These are phyloP conservation scores for Eriocheir sinensis DNA, from an alignment of 1,140 invertebrate species.

Conservation along the genomic window DNA sequence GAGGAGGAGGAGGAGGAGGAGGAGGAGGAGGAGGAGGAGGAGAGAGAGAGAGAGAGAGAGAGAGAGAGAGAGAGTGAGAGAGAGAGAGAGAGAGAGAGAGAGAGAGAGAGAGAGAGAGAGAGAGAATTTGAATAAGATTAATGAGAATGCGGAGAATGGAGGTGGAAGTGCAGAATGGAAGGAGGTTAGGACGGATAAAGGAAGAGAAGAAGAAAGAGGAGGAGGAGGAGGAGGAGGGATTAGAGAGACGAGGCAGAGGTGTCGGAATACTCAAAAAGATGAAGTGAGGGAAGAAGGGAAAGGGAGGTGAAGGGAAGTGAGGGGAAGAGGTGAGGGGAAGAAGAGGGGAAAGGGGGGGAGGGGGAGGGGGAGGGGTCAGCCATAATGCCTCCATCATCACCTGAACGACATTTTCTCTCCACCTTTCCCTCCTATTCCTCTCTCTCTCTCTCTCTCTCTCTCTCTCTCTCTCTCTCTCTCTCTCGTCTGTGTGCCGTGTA, in stretches of 20 bases:
- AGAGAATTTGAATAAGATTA: not conserved
- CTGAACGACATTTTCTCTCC: not conserved
- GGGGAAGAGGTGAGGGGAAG: not conserved
- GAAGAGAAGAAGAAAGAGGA: not conserved
- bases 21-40: not conserved
- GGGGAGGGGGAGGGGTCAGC: not conserved
- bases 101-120: not conserved
- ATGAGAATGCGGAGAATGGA: not conserved
- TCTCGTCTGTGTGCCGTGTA: too few relatives aligned
- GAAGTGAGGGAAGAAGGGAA: not conserved
- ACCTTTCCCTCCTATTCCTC: not conserved
- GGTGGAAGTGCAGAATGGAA: too few relatives aligned
- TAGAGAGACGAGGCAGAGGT: not conserved
- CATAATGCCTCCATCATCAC: not conserved
- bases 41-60: constrained; percentile 15
- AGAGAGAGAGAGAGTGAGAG: constrained; percentile 29
- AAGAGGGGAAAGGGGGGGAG: not conserved
- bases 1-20: too few relatives aligned
- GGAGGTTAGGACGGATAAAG: not conserved
- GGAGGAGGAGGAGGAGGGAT: not conserved
- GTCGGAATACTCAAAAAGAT: not conserved
- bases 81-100: constrained; percentile 14
- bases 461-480: too few relatives aligned
- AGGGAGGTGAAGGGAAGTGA: not conserved
- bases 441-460: too few relatives aligned